Conservation (phyloP, 2,888 invertebrate genomes). For the Hoplodrina ambigua region DNA sequence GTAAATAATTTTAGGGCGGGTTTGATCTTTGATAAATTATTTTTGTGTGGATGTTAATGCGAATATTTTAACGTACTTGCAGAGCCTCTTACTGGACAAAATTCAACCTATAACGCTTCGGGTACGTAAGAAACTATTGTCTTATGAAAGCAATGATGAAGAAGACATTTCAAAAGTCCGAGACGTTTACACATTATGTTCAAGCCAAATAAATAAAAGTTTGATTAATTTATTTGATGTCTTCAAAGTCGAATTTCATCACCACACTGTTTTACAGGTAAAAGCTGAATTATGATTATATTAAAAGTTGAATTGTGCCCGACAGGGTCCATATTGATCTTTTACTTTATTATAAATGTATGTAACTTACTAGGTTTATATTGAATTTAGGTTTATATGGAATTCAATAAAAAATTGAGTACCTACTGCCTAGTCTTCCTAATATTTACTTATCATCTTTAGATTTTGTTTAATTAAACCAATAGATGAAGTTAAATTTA, state of each 20-base stretch:
- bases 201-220: conserved; percentile 85
- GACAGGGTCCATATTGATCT: no score
- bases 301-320: no score
- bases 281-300: not conserved
- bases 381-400: no score
- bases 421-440: no score
- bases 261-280: conserved; percentile 75
- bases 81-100: conserved; percentile 75
- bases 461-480: no score
- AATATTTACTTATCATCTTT: no score
- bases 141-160: conserved; percentile 55
- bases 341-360: no score
- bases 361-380: no score
- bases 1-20: conserved; percentile 62
- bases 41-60: not conserved
- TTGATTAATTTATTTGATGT: conserved; percentile 79
- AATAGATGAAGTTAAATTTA: no score
- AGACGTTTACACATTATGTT: conserved; percentile 79
- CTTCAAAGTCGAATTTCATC: conserved; percentile 78
- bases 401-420: no score
- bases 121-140: conserved; percentile 72
- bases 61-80: conserved; percentile 54
- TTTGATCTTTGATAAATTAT: not conserved
- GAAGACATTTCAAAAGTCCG: conserved; percentile 68
- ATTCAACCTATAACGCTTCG: conserved; percentile 75